Evolutionary conservation across 2,113 vertebrate genomes (phyloP).

Genomic region (Syrmaticus mikado): DNA sequence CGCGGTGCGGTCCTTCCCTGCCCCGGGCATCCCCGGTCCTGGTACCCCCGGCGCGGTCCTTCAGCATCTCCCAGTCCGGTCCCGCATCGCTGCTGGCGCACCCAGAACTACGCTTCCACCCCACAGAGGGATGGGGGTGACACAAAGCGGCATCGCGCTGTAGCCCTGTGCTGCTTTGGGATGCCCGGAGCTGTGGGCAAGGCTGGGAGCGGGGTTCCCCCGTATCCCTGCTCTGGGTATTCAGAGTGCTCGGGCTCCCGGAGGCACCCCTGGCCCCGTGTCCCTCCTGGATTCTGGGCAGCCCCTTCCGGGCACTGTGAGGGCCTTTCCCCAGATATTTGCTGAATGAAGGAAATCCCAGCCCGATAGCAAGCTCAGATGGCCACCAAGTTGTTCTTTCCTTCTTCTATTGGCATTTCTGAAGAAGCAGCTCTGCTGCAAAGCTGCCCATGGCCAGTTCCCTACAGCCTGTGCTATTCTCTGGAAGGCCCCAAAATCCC

Average conservation of each 20-base stretch:
- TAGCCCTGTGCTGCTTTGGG: rapidly evolving
- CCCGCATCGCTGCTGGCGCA: background rate
- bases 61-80: background rate
- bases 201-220: background rate
- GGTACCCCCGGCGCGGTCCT: rapidly evolving
- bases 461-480: background rate
- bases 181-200: too few relatives aligned
- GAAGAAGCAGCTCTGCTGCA: background rate
- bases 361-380: too few relatives aligned
- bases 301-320: background rate
- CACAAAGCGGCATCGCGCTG: rapidly evolving
- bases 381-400: background rate
- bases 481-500: background rate
- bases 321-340: background rate
- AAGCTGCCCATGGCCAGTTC: background rate
- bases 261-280: background rate
- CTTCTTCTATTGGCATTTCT: background rate
- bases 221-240: background rate
- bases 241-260: background rate
- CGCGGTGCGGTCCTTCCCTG: rapidly evolving
- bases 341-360: background rate
- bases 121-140: rapidly evolving
- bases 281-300: background rate
- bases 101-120: background rate
- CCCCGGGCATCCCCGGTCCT: background rate